Conservation (phyloP, 2,113 vertebrate species). For the Cynopterus brachyotis region DNA sequence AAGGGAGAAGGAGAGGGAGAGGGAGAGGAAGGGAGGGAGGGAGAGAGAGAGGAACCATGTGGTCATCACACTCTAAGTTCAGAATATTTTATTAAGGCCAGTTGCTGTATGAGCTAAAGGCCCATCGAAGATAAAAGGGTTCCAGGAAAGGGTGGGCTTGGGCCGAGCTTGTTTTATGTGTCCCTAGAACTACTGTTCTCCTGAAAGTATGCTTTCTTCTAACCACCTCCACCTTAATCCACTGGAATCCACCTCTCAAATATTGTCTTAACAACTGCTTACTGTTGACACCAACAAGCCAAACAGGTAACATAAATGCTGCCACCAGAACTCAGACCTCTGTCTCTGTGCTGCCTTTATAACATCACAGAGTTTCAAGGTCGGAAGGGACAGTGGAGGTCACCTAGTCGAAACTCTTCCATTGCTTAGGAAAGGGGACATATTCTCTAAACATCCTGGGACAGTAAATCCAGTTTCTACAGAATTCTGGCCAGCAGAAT, state of each 20-base stretch:
- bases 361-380: not conserved
- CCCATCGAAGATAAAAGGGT: not conserved
- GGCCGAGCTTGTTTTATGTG: not conserved
- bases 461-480: not conserved
- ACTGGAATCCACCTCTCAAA: constrained; percentile 56
- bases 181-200: constrained; percentile 5
- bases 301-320: constrained; percentile 4
- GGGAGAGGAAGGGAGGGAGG: not conserved
- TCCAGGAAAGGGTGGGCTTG: not conserved
- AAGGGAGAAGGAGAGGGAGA: no score
- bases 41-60: not conserved
- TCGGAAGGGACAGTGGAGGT: not conserved
- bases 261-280: constrained; percentile 61
- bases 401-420: not conserved
- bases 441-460: not conserved
- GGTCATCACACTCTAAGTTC: not conserved
- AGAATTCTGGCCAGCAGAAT: not conserved
- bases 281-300: constrained; percentile 59
- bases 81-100: not conserved
- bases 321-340: not conserved
- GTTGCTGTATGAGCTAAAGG: not conserved
- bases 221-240: constrained; percentile 14
- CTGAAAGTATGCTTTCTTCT: constrained; percentile 53
- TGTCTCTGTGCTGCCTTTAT: not conserved
- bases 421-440: not conserved